Evolutionary conservation across 1,140 invertebrate species (phyloP).

Genomic region (Drosophila varians): DNA sequence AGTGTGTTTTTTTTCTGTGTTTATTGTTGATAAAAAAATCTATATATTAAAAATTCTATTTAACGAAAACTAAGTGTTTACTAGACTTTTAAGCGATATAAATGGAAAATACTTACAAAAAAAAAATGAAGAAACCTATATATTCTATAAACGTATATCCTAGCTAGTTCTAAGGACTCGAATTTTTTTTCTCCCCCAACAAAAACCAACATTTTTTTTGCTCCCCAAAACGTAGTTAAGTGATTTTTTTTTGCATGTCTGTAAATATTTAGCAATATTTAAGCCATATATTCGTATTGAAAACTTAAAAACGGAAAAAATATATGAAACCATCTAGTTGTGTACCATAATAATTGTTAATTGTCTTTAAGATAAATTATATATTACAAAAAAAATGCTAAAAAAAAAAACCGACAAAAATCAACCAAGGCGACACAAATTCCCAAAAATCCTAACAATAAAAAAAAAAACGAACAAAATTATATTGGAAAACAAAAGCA

Average conservation of each 20-base stretch:
- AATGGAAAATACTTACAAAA: constrained; percentile 32
- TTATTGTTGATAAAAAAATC: neutral
- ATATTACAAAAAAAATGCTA: constrained; percentile 38
- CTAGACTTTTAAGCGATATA: constrained; percentile 19
- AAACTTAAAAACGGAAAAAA: neutral
- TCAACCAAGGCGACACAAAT: constrained; percentile 34
- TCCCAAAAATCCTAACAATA: constrained; percentile 49
- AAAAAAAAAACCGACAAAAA: constrained; percentile 22
- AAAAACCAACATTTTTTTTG: constrained; percentile 37
- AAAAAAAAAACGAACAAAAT: constrained; percentile 49
- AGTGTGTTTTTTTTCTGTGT: neutral
- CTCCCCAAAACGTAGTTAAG: constrained; percentile 32
- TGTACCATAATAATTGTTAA: constrained; percentile 73
- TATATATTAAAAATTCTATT: neutral
- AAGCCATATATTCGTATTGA: constrained; percentile 38
- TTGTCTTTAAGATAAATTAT: constrained; percentile 78
- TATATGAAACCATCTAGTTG: constrained; percentile 43
- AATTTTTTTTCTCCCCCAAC: constrained; percentile 32
- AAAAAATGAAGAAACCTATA: constrained; percentile 20
- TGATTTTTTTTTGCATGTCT: constrained; percentile 72
- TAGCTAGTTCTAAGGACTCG: constrained; percentile 26
- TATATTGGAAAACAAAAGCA: constrained; percentile 45
- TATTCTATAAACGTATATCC: constrained; percentile 20
- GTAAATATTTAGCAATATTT: constrained; percentile 47
- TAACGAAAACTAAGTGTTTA: constrained; percentile 22